Conservation (phyloP, 2,888 invertebrate species). For the Coelopa pilipes region DNA sequence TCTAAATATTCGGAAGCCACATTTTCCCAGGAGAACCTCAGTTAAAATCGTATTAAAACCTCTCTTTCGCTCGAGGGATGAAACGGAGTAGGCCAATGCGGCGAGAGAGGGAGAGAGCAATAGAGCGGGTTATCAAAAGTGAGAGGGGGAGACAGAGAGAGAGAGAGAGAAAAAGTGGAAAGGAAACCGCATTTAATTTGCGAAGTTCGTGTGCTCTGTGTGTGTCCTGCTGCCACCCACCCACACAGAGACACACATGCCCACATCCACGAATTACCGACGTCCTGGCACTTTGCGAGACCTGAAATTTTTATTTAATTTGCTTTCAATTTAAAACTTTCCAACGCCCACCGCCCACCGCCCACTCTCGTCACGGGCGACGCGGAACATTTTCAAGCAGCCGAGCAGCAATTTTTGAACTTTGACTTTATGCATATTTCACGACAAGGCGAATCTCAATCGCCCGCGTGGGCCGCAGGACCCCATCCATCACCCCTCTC, state of each 20-base stretch:
- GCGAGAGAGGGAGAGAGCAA: no score
- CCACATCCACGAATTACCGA: neutral
- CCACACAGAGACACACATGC: neutral
- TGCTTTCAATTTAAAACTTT: constrained; percentile 19
- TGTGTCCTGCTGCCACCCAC: neutral
- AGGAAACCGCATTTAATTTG: constrained; percentile 13
- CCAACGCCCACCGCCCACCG: neutral
- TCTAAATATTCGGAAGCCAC: no score
- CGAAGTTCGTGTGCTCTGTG: neutral
- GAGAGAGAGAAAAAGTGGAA: neutral
- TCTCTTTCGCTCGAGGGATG: no score
- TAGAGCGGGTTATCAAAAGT: no score
- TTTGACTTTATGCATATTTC: constrained; percentile 45
- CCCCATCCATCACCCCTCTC: neutral
- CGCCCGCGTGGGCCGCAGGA: neutral
- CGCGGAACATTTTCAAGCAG: neutral
- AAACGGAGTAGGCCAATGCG: no score
- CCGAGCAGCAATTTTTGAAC: constrained; percentile 34
- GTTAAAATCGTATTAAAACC: no score
- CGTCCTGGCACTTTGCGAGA: constrained; percentile 6
- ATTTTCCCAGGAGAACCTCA: no score
- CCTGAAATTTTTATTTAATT: constrained; percentile 20
- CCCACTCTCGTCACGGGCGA: neutral
- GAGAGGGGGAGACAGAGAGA: no score
- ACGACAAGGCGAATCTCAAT: constrained; percentile 39